Conservation (phyloP, 2,888 invertebrate species). For the Petrophora chlorosata region DNA sequence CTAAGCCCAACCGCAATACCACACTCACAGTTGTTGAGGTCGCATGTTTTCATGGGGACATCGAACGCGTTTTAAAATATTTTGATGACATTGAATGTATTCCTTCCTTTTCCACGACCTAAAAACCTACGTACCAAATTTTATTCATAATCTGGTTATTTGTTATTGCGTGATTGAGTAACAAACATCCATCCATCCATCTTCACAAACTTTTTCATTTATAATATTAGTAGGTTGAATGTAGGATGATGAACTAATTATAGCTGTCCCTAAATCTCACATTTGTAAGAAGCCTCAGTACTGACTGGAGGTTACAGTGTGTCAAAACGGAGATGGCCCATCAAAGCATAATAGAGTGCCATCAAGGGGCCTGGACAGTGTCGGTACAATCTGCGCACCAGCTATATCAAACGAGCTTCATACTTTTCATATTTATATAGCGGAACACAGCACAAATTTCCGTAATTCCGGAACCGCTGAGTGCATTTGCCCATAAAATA, state of each 20-base stretch:
- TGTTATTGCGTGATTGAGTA: no score
- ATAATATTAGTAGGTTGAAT: no score
- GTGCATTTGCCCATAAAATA: slow-evolving; percentile 58
- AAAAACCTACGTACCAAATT: no score
- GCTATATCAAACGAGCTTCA: slow-evolving; percentile 35
- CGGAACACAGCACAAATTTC: slow-evolving; percentile 26
- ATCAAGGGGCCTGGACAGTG: slow-evolving; percentile 75
- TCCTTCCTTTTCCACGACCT: no score
- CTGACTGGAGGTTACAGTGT: slow-evolving; percentile 60
- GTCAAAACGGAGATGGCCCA: slow-evolving; percentile 77
- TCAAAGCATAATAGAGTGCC: slow-evolving; percentile 75
- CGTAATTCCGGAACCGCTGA: slow-evolving; percentile 32
- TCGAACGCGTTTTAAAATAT: no score
- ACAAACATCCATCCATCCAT: no score
- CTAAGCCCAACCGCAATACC: slow-evolving; percentile 3
- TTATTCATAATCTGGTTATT: no score
- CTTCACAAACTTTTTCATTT: no score
- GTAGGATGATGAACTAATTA: no score
- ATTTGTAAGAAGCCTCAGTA: not conserved
- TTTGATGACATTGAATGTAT: no score
- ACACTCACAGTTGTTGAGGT: not conserved
- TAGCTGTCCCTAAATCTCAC: no score
- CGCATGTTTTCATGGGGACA: not conserved
- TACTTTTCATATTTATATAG: slow-evolving; percentile 11
- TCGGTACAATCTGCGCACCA: slow-evolving; percentile 65